These are phyloP conservation scores for Tyrannus savana DNA, from an alignment of 2,113 vertebrate genomes.

Conservation along the genomic window DNA sequence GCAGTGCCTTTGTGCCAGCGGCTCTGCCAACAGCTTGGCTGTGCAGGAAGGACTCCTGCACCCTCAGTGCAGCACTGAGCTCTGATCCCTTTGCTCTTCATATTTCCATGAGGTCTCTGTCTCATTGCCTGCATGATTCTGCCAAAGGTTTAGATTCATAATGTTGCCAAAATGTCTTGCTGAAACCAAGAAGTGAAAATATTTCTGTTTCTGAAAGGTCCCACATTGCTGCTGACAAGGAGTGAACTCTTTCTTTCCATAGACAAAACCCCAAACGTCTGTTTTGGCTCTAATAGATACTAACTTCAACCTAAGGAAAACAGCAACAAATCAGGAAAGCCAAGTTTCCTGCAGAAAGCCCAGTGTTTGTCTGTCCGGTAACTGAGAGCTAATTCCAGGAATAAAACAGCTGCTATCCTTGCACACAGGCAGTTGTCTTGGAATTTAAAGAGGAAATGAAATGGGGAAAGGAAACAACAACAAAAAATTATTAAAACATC, in stretches of 20 bases:
- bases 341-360: constrained; percentile 35
- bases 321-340: constrained; percentile 40
- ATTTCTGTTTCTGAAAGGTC: constrained; percentile 22
- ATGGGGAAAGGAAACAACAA: constrained; percentile 14
- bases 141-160: background rate
- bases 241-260: constrained; percentile 4
- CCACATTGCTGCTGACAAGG: background rate
- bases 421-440: background rate
- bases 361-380: background rate
- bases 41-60: background rate
- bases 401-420: constrained; percentile 40
- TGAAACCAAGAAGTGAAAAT: constrained; percentile 23
- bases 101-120: background rate
- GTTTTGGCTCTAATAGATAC: background rate
- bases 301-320: constrained; percentile 30
- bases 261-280: background rate
- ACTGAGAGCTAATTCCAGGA: constrained; percentile 31
- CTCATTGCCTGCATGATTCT: background rate
- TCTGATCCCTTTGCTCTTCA: background rate
- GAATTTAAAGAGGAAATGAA: constrained; percentile 57
- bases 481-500: background rate
- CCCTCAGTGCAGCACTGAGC: background rate
- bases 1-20: background rate
- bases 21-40: background rate
- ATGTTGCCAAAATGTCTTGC: background rate